Evolutionary conservation across 2,888 invertebrate genomes (phyloP).

Genomic region (Eurytoma adleriae): DNA sequence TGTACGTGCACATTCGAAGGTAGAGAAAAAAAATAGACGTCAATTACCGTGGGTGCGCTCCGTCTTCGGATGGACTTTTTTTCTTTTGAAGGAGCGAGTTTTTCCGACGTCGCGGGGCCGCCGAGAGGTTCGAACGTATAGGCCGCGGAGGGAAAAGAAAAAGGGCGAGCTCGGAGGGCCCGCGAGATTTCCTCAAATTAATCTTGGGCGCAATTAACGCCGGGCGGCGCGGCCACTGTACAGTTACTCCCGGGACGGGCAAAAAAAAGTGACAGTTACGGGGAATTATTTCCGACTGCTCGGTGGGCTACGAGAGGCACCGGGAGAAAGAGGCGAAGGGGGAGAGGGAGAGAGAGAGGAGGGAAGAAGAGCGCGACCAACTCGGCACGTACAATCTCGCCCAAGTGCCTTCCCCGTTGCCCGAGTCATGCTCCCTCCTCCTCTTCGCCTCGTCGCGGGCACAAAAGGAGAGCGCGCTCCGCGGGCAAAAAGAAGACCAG

Average conservation of each 20-base stretch:
- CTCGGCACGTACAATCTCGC: slow-evolving; percentile 74
- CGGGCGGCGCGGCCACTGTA: not conserved
- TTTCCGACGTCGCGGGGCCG: too few species aligned
- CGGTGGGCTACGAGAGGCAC: not conserved
- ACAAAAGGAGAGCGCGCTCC: not conserved
- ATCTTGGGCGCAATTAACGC: slow-evolving; percentile 23
- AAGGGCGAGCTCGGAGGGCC: not conserved
- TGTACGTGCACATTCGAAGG: slow-evolving; percentile 5
- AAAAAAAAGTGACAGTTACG: slow-evolving; percentile 33
- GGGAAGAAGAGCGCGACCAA: slow-evolving; percentile 64
- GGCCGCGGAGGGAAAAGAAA: slow-evolving; percentile 3
- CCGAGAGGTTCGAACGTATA: not conserved
- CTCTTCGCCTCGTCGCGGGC: not conserved
- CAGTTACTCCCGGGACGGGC: not conserved
- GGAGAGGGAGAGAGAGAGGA: not conserved
- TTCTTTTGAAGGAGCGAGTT: not conserved
- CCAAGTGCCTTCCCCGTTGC: slow-evolving; percentile 75
- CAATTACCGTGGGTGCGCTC: not conserved
- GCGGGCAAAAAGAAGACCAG: not conserved
- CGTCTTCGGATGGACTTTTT: not conserved
- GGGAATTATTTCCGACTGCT: slow-evolving; percentile 33
- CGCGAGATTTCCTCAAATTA: slow-evolving; percentile 14
- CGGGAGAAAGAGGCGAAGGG: not conserved
- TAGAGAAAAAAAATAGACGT: not conserved
- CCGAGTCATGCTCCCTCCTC: slow-evolving; percentile 68